phyloP scores from a whole-genome alignment of 2,888 invertebrate species.

The Eubasilissa splendida region DNA sequence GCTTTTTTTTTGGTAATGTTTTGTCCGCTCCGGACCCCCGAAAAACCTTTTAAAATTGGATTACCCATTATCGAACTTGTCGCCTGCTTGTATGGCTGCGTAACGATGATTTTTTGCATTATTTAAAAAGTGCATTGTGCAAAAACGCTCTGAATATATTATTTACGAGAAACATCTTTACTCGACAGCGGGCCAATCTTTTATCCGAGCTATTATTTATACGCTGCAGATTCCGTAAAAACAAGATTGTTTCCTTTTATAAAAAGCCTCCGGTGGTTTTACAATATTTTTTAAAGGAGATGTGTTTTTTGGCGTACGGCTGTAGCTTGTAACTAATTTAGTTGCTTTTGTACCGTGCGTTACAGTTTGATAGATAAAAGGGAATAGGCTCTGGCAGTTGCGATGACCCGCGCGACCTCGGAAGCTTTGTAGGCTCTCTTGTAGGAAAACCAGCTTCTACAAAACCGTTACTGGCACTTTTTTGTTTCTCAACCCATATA shows the following conservation, averaged over 20 bases:
- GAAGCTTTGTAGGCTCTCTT: slow-evolving; percentile 25
- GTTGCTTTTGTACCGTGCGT: slow-evolving; percentile 48
- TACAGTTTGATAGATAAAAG: slow-evolving; percentile 49
- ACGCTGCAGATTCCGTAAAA: slow-evolving; percentile 6
- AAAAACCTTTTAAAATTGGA: slow-evolving; percentile 58
- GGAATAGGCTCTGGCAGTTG: slow-evolving; percentile 49
- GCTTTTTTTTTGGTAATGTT: slow-evolving; percentile 13
- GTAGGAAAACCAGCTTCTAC: slow-evolving; percentile 46
- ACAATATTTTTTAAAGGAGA: neutral
- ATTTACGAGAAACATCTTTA: slow-evolving; percentile 30
- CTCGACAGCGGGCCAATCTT: slow-evolving; percentile 7
- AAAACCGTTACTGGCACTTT: slow-evolving; percentile 36
- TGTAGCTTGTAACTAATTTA: slow-evolving; percentile 56
- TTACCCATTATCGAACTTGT: slow-evolving; percentile 58
- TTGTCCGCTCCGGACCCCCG: slow-evolving; percentile 4
- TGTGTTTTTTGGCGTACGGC: slow-evolving; percentile 28
- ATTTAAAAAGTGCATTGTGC: slow-evolving; percentile 12
- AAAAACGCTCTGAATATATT: slow-evolving; percentile 19
- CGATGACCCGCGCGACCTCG: slow-evolving; percentile 52
- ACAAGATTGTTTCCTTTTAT: slow-evolving; percentile 14
- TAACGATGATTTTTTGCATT: slow-evolving; percentile 37
- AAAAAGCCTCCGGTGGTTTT: neutral
- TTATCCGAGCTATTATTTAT: slow-evolving; percentile 10
- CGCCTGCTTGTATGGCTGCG: slow-evolving; percentile 14
- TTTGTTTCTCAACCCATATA: slow-evolving; percentile 38